A percentile compares a stretch with the other conserved stretches of the same genome.
Conservation (phyloP, 2,888 invertebrate species). For the Carpatolechia fugitivella region DNA sequence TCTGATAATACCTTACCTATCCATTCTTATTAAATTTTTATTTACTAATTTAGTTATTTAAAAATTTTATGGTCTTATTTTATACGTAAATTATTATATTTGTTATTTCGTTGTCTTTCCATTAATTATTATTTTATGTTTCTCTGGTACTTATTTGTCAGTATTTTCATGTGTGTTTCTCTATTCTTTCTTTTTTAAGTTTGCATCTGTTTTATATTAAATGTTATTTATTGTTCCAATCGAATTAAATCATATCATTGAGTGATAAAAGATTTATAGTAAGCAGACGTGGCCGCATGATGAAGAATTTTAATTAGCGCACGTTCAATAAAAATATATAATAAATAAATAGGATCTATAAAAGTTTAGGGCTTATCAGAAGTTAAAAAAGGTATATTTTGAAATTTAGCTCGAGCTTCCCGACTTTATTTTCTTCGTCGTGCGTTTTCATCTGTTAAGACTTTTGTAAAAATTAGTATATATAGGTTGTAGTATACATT, state of each 20-base stretch:
- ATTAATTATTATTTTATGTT: slow-evolving; percentile 2
- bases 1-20: too few species aligned
- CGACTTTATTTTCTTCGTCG: too few species aligned
- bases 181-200: slow-evolving; percentile 21
- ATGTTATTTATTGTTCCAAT: slow-evolving; percentile 21
- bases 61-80: slow-evolving; percentile 12
- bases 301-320: background rate
- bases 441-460: slow-evolving; percentile 15
- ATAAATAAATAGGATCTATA: too few species aligned
- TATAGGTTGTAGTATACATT: slow-evolving; percentile 37
- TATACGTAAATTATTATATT: slow-evolving; percentile 26
- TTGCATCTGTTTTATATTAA: slow-evolving; percentile 15
- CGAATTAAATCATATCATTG: slow-evolving; percentile 57
- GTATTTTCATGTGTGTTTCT: slow-evolving; percentile 36
- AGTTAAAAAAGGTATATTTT: too few species aligned
- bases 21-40: too few species aligned
- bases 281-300: slow-evolving; percentile 20
- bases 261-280: slow-evolving; percentile 15
- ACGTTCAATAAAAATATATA: too few species aligned
- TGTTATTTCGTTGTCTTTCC: slow-evolving; percentile 29
- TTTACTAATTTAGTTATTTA: too few species aligned
- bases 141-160: slow-evolving; percentile 50
- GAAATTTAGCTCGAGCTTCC: too few species aligned
- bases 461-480: slow-evolving; percentile 34
- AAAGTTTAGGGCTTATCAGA: too few species aligned